Evolutionary conservation across 2,888 invertebrate species (phyloP), one percentile per base, ranked within the genome.

Genomic region (Chloromyia formosa): DNA sequence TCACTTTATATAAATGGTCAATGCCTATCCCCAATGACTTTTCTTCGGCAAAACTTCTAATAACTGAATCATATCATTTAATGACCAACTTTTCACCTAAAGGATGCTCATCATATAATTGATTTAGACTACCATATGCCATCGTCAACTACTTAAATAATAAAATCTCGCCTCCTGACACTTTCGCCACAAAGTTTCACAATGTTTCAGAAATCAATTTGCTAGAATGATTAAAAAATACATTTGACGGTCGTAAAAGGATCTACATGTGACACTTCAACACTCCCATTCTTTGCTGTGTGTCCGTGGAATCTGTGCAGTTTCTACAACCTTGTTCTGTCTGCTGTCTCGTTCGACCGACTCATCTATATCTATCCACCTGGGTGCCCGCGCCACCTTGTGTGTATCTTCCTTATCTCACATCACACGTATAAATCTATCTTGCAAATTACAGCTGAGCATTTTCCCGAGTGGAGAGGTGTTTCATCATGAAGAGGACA

Each of bases 401-500:
- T n/a, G 4, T 49, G 7, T 66, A 35, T 66, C 22, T 45, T 45
- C 66, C 16, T 66, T 23, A 45, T 66, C 66, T 16, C 7, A 12
- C 22, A 42, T 16, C 66, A 12, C 20, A 66, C 42, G n/a, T 66
- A 66, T 66, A 66, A 66, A 66, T 66, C 66, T 49, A 66, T 66
- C 66, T 45, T 66, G 66, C 45, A 66, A 66, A 66, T 66, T 69
- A 71, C 71, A 58, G 71, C 22, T 71, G 71, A 71, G 58, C 56
- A 42, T 71, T 56, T 58, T 40, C 42, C 54, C 9, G 58, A 40
- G 40, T 71, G 42, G 56, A 56, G 71, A 71, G 58, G 66, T 56
- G 58, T 69, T 69, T 54, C 71, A 74, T 74, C 71, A 74, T 66
- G 76, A 75, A 75, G 75, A 76, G 75, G 76, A 72, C 74, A 75